Percentiles rank a stretch among this genome's conserved stretches.
Conservation (phyloP, 2,888 invertebrate genomes). For the Eremobia ochroleuca region DNA sequence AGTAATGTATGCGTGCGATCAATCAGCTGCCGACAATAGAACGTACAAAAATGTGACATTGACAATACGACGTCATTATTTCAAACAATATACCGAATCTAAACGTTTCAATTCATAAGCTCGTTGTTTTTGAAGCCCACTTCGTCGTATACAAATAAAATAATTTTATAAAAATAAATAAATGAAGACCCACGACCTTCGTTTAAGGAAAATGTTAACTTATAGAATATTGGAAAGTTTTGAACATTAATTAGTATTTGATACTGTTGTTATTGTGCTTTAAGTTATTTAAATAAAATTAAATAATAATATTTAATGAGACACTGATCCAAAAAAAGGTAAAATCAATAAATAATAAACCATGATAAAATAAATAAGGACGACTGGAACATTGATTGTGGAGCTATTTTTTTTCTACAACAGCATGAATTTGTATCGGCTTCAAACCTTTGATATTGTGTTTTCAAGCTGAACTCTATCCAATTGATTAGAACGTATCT, state of each 20-base stretch:
- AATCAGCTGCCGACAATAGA: conserved; percentile 70
- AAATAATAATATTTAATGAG: conserved; percentile 76
- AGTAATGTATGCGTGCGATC: conserved; percentile 68
- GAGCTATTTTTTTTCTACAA: conserved; percentile 91
- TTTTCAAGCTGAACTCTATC: conserved; percentile 64
- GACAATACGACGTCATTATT: conserved; percentile 77
- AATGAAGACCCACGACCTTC: conserved; percentile 81
- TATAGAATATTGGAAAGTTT: conserved; percentile 73
- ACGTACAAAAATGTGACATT: conserved; percentile 81
- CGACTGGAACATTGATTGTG: conserved; percentile 76
- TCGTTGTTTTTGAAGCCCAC: conserved; percentile 79
- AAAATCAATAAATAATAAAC: conserved; percentile 76
- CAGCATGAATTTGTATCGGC: conserved; percentile 72
- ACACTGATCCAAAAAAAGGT: conserved; percentile 80
- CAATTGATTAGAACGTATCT: conserved; percentile 64
- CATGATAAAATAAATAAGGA: conserved; percentile 74
- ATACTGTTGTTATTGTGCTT: conserved; percentile 76
- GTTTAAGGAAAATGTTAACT: conserved; percentile 75
- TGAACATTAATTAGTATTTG: conserved; percentile 77
- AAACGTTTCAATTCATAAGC: conserved; percentile 64
- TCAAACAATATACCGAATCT: conserved; percentile 70
- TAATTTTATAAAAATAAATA: conserved; percentile 71
- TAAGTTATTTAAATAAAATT: conserved; percentile 69
- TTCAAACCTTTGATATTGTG: conserved; percentile 64
- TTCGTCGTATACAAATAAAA: conserved; percentile 67